Evolutionary conservation across 2,797 vertebrate species (phyloP).

Genomic region (Gallirallus australis): DNA sequence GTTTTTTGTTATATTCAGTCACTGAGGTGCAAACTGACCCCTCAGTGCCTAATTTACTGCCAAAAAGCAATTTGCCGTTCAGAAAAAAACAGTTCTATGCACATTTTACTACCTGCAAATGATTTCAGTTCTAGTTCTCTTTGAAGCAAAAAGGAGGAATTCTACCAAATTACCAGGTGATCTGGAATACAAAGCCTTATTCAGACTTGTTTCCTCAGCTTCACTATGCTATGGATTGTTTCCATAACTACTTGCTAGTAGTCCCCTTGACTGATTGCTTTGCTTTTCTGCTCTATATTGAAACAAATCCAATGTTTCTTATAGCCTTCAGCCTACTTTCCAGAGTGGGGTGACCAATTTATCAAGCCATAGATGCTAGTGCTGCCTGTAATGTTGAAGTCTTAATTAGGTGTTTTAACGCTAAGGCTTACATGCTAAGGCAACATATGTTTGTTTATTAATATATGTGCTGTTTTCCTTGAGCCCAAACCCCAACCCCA

Average conservation of each 20-base stretch:
- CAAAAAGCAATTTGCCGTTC: not conserved
- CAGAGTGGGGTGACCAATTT: not conserved
- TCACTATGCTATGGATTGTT: not conserved
- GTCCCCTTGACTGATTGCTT: not conserved
- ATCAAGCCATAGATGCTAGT: not conserved
- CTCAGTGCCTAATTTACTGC: not conserved
- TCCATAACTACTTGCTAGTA: not conserved
- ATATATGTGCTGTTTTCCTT: not conserved
- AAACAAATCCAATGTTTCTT: not conserved
- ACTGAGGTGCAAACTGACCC: not conserved
- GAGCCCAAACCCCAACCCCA: not conserved
- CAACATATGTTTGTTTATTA: not conserved
- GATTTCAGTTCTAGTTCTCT: not conserved
- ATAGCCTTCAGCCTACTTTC: not conserved
- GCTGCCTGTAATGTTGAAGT: not conserved
- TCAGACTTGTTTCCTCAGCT: not conserved
- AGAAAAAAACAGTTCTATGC: not conserved
- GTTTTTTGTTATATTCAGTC: not conserved
- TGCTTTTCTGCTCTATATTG: not conserved
- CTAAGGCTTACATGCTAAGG: not conserved
- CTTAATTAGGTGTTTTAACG: not conserved
- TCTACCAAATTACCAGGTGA: not conserved
- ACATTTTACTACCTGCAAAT: not conserved
- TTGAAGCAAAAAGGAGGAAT: not conserved
- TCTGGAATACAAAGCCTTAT: not conserved